These are phyloP conservation scores for Tichodroma muraria DNA, from an alignment of 2,113 vertebrate genomes.

Conservation along the genomic window DNA sequence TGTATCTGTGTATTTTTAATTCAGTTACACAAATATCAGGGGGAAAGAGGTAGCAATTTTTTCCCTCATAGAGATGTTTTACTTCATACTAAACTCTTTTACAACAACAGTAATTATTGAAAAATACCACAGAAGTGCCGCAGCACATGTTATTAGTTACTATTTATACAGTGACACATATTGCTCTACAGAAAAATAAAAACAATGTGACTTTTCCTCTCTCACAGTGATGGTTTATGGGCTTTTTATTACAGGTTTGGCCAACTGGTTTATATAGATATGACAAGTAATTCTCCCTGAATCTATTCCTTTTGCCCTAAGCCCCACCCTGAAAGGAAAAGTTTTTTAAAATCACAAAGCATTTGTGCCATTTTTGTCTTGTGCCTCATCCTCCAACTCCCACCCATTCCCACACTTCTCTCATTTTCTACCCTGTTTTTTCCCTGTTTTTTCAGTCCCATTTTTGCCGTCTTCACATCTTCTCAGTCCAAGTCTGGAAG, in stretches of 20 bases:
- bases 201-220: slow-evolving; percentile 12
- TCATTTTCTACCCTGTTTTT: background rate
- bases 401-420: accelerated
- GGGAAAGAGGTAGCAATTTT: slow-evolving; percentile 27
- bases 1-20: slow-evolving; percentile 26
- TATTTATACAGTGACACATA: slow-evolving; percentile 43
- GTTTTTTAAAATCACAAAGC: background rate
- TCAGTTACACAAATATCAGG: slow-evolving; percentile 28
- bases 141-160: slow-evolving; percentile 37
- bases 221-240: background rate
- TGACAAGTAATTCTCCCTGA: background rate
- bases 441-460: background rate
- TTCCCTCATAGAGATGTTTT: slow-evolving; percentile 10
- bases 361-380: background rate
- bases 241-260: background rate
- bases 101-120: slow-evolving; percentile 56
- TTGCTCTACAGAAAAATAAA: slow-evolving; percentile 53
- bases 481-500: background rate
- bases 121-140: slow-evolving; percentile 52
- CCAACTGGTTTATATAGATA: background rate
- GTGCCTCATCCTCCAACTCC: background rate
- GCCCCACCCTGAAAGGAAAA: accelerated
- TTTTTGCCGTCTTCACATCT: background rate
- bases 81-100: slow-evolving; percentile 38
- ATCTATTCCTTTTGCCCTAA: background rate